Evolutionary conservation across 2,888 invertebrate genomes (phyloP).

Genomic region (Craniophora ligustri): DNA sequence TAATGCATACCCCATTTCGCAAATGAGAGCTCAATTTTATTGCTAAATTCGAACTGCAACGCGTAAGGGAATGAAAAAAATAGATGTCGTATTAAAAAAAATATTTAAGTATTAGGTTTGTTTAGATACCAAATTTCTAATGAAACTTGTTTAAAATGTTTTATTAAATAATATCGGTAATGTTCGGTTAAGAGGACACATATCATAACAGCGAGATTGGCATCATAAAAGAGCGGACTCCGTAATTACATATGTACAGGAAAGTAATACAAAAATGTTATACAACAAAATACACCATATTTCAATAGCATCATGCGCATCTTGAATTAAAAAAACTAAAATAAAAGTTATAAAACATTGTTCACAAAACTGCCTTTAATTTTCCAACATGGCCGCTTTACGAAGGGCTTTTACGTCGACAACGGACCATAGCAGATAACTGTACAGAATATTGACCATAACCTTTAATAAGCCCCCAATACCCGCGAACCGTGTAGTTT

Average conservation of each 20-base stretch:
- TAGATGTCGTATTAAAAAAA: neutral
- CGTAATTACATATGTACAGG: too few relatives aligned
- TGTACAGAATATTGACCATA: constrained; percentile 71
- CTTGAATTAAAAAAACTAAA: constrained; percentile 1
- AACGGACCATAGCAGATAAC: constrained; percentile 60
- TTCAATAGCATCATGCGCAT: too few relatives aligned
- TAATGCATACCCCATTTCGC: constrained; percentile 42
- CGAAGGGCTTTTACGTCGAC: constrained; percentile 44
- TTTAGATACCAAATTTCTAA: too few relatives aligned
- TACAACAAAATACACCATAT: too few relatives aligned
- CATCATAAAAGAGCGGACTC: too few relatives aligned
- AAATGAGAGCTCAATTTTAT: constrained; percentile 25
- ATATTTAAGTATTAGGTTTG: too few relatives aligned
- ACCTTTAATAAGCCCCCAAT: constrained; percentile 67
- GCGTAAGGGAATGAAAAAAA: constrained; percentile 9
- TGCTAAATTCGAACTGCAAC: constrained; percentile 17
- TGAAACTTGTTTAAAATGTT: too few relatives aligned
- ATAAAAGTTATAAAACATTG: constrained; percentile 9
- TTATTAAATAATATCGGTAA: too few relatives aligned
- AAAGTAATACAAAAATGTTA: too few relatives aligned
- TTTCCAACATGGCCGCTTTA: constrained; percentile 43
- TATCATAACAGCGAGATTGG: too few relatives aligned
- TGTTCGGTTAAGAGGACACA: too few relatives aligned
- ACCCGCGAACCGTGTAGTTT: constrained; percentile 59
- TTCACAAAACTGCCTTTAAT: constrained; percentile 34